Evolutionary conservation across 2,888 invertebrate genomes (phyloP).

Genomic region (Arctia plantaginis): DNA sequence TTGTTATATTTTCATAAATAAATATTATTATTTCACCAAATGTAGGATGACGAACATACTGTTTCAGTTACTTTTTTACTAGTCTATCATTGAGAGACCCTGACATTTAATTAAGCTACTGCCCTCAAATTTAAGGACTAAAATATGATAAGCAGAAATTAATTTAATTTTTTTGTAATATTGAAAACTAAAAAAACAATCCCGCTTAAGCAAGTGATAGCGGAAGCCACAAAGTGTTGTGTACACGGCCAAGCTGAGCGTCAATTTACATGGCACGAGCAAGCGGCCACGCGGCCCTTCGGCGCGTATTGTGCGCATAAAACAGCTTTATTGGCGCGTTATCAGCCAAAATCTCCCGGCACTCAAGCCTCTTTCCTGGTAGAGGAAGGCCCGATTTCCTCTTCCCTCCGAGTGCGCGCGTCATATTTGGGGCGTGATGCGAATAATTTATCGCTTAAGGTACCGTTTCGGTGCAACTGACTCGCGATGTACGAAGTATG

Average conservation of each 20-base stretch:
- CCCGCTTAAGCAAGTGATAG: conserved; percentile 28
- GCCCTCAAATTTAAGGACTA: background rate
- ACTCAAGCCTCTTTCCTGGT: conserved; percentile 25
- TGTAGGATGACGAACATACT: too few species aligned
- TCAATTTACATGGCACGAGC: conserved; percentile 38
- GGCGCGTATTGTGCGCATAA: conserved; percentile 62
- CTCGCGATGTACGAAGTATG: conserved; percentile 17
- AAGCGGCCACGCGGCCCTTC: conserved; percentile 36
- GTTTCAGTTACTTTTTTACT: too few species aligned
- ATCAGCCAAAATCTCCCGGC: conserved; percentile 51
- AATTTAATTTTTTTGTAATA: background rate
- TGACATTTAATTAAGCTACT: background rate
- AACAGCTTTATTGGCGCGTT: conserved; percentile 62
- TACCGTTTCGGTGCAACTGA: conserved; percentile 33
- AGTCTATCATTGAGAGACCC: background rate
- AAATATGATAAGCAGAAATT: too few species aligned
- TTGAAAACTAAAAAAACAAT: background rate
- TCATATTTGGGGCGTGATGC: conserved; percentile 43
- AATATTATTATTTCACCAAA: too few species aligned
- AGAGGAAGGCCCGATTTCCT: conserved; percentile 27
- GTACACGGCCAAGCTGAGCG: conserved; percentile 17
- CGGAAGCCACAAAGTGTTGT: conserved; percentile 33
- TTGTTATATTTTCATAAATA: too few species aligned
- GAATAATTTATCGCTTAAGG: conserved; percentile 45
- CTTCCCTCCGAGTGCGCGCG: conserved; percentile 25